These are phyloP conservation scores for Zingel zingel DNA, from an alignment of 2,113 vertebrate species.

Conservation along the genomic window DNA sequence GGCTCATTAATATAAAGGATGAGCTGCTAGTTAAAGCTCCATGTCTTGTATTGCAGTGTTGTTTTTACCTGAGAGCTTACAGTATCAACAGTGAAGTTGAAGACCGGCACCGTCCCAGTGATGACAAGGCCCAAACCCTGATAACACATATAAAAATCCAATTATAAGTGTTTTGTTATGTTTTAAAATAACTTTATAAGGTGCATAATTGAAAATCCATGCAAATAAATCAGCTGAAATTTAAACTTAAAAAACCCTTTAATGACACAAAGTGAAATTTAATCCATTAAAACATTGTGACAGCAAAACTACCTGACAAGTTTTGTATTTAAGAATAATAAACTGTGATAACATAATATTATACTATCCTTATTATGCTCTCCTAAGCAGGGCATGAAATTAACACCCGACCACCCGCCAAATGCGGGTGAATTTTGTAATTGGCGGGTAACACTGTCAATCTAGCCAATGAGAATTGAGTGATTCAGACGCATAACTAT, in stretches of 20 bases:
- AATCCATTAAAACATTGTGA: background rate
- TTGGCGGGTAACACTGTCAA: no score
- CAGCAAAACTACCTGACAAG: background rate
- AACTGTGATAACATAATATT: background rate
- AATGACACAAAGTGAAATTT: background rate
- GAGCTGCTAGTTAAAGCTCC: background rate
- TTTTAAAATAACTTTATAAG: background rate
- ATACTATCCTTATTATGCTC: no score
- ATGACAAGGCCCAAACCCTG: conserved; percentile 97
- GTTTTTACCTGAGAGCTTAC: conserved; percentile 87
- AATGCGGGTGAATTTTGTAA: no score
- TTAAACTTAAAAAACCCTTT: background rate
- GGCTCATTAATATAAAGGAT: background rate
- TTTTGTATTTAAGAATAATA: background rate
- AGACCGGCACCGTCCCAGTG: conserved; percentile 96
- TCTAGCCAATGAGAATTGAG: no score
- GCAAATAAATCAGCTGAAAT: background rate
- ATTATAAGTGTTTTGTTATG: background rate
- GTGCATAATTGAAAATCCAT: background rate
- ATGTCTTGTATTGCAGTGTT: background rate
- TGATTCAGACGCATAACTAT: no score
- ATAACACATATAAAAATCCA: background rate
- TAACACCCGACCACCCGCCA: no score
- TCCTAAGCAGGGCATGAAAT: no score
- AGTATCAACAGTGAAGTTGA: conserved; percentile 93